Conservation (phyloP, 1,140 invertebrate genomes). For the Trichonephila inaurata region DNA sequence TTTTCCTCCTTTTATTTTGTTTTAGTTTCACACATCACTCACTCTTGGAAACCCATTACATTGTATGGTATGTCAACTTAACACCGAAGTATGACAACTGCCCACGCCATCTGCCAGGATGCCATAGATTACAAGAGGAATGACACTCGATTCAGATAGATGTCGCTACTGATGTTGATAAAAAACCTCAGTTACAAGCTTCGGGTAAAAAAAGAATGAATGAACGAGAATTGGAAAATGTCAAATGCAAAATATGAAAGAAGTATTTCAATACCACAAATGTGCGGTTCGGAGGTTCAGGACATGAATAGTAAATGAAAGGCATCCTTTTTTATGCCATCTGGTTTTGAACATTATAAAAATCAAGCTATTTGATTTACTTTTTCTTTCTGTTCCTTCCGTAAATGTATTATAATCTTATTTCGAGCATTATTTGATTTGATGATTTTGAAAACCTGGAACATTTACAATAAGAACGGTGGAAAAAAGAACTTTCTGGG, state of each 20-base stretch:
- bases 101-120: background rate
- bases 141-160: background rate
- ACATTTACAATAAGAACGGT: background rate
- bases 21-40: background rate
- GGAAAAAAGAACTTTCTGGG: background rate
- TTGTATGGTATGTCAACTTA: background rate
- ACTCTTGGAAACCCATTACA: background rate
- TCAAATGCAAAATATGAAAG: background rate
- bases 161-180: background rate
- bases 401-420: background rate
- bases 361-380: background rate
- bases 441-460: background rate
- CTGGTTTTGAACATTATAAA: background rate
- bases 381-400: background rate
- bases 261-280: background rate
- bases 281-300: background rate
- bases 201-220: background rate
- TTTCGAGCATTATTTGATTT: background rate
- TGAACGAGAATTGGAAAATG: background rate
- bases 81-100: background rate
- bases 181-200: background rate
- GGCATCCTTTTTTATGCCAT: background rate
- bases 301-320: background rate
- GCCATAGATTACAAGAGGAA: background rate
- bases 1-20: too few relatives aligned